Base-by-base conservation (phyloP, 2,888 invertebrate species). In the Polydrusus cervinus region DNA sequence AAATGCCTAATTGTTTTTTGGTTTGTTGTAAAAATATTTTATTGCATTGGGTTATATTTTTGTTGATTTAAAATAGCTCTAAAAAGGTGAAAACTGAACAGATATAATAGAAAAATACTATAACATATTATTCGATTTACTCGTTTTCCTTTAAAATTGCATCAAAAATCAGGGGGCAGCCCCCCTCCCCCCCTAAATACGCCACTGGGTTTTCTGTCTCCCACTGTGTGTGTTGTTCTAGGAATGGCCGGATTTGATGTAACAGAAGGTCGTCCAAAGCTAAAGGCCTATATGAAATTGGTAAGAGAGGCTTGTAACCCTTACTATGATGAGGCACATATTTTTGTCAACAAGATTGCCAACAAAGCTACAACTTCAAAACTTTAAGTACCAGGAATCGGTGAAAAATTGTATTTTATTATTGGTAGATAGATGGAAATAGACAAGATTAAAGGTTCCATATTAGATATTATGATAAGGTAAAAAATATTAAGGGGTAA, bases 231-330 rank as follows among this genome's bases (percentile, higher is more conserved):
- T 34, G 10, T 81, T 69, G 71, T 80, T 82, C 25, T 84, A 94
- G 94, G 91, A 84, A 89, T 93, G 87, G 90, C 90, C 25, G 93
- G 92, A 8, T 94, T 90, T 83, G 90, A 94, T 82, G 90, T 93
- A 0, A 87, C 86, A 25, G 87, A 89, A 38, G 90, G 91, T 62
- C 90, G 90, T 80, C 90, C 92, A 0, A 89, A 89, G 78, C 88
- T 95, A 10, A 88, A 89, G 0, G 87, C 87, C 0, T 95, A 94
- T 93, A 87, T 92, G 84, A 88, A 91, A 57, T 89, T 89, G 76
- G 93, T 95, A 0, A 88, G 88, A 20, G 82, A 88, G 0, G 87
- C 90, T 75, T 91, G 91, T 80, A 90, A 89, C 83, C 93, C 93
- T 0, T 85, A 89, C 79, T 94, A 93, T 82, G 90, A 91, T 77